Evolutionary conservation across 1,140 invertebrate genomes (phyloP).

Genomic region (Ylistrum balloti): DNA sequence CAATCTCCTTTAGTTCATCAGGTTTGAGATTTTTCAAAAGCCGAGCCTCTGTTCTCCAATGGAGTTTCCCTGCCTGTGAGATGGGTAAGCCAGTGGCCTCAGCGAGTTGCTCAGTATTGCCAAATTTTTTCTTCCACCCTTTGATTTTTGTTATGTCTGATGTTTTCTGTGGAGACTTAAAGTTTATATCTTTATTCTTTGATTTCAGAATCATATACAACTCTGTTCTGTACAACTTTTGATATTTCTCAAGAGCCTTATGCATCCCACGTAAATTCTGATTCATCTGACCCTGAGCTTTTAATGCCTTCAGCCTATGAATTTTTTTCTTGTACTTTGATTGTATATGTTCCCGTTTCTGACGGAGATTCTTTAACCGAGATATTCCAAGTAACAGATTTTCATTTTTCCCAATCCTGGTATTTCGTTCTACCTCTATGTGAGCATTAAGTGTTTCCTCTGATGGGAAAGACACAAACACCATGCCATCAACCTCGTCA

Average conservation of each 20-base stretch:
- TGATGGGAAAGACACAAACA: conserved; percentile 78
- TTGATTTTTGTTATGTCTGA: conserved; percentile 78
- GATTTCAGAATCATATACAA: conserved; percentile 61
- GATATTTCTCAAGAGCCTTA: conserved; percentile 75
- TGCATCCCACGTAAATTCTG: conserved; percentile 76
- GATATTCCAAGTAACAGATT: conserved; percentile 60
- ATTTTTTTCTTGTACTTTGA: conserved; percentile 53
- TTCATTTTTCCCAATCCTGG: conserved; percentile 63
- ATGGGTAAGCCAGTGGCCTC: conserved; percentile 59
- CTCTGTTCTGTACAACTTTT: conserved; percentile 71
- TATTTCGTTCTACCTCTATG: conserved; percentile 73
- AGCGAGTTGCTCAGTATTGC: conserved; percentile 55
- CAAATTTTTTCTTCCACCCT: conserved; percentile 76
- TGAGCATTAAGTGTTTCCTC: conserved; percentile 75
- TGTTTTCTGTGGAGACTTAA: conserved; percentile 69
- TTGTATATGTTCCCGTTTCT: conserved; percentile 54
- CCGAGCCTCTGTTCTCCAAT: conserved; percentile 73
- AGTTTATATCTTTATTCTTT: conserved; percentile 52
- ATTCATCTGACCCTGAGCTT: conserved; percentile 63
- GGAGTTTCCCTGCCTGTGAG: conserved; percentile 69
- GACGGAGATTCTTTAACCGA: conserved; percentile 62
- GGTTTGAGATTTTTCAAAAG: conserved; percentile 68
- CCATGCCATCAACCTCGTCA: conserved; percentile 77
- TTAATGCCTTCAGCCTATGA: conserved; percentile 54
- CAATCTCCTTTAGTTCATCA: conserved; percentile 71